These are phyloP conservation scores for Laupala kohalensis DNA, from an alignment of 1,140 invertebrate species.

Conservation along the genomic window DNA sequence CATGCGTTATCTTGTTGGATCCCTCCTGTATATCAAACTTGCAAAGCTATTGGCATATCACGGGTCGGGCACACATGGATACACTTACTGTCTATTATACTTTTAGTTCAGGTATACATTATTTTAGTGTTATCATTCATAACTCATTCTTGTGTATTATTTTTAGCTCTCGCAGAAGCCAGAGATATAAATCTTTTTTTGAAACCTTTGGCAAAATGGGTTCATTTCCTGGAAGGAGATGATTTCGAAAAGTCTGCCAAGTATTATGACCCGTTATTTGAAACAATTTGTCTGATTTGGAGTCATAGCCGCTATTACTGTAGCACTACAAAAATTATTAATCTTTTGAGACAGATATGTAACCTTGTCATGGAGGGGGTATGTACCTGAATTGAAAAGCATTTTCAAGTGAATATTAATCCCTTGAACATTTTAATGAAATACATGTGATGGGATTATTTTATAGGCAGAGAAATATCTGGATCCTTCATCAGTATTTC, in stretches of 20 bases:
- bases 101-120: too few relatives aligned
- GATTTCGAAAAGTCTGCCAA: constrained; percentile 68
- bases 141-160: not conserved
- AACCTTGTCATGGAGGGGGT: constrained; percentile 79
- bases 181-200: constrained; percentile 79
- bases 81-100: too few relatives aligned
- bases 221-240: constrained; percentile 68
- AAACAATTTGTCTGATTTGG: constrained; percentile 80
- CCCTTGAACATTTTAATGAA: too few relatives aligned
- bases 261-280: constrained; percentile 62
- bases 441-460: too few relatives aligned
- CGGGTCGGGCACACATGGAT: too few relatives aligned
- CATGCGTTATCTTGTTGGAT: too few relatives aligned
- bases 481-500: constrained; percentile 77
- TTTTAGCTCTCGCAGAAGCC: constrained; percentile 67
- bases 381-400: constrained; percentile 1
- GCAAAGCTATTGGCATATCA: too few relatives aligned
- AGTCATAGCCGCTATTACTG: constrained; percentile 82
- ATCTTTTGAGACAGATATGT: constrained; percentile 74
- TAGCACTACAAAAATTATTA: constrained; percentile 74
- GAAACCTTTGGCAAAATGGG: constrained; percentile 64
- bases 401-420: not conserved
- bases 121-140: too few relatives aligned
- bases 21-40: too few relatives aligned
- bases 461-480: constrained; percentile 65